Evolutionary conservation across 2,113 vertebrate genomes (phyloP), one percentile per base, ranked within the genome.

Genomic region (Microtus montanus): DNA sequence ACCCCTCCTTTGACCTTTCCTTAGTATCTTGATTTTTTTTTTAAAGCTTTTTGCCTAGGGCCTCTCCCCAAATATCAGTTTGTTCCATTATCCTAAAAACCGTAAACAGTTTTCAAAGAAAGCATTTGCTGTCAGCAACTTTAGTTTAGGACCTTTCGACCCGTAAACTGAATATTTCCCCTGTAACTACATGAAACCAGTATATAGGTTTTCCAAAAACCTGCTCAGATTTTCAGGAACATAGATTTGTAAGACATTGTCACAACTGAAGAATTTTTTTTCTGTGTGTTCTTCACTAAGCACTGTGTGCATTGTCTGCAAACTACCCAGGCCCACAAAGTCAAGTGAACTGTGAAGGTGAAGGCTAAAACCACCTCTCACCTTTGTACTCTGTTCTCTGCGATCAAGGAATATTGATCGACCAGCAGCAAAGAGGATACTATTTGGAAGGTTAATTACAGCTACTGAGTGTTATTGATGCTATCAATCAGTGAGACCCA

Each of bases 381-480:
- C 74, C 84, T 94, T 78, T 90, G 7, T 66, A 15, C 71, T 94
- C 93, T 93, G 83, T 92, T 85, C 68, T 94, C n/a, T 52, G 78
- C 91, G 68, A 84, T 73, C 95, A 95, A 96, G 97, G 94, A 96
- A 92, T 85, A 95, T 85, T 96, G 97, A 96, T 98, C 84, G 96
- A 73, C 78, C 80, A 85, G 95, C 93, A 95, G 87, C 66, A 97
- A 96, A 98, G 78, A 78, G 75, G 95, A 97, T 98, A 95, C 90
- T 95, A 24, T 98, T 97, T 98, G 94, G 95, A 92, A 71, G 28
- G 98, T 98, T 98, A 98, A 98, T 98, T 98, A 98, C 97, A 98
- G 94, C 79, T 91, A 96, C 89, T 97, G 94, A 95, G 86, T 97
- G 97, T 98, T 98, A 98, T 96, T 98, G 97, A 97, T 98, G 95